These are phyloP conservation scores for Nasonovia ribisnigri DNA, from an alignment of 2,888 invertebrate genomes.

Conservation along the genomic window DNA sequence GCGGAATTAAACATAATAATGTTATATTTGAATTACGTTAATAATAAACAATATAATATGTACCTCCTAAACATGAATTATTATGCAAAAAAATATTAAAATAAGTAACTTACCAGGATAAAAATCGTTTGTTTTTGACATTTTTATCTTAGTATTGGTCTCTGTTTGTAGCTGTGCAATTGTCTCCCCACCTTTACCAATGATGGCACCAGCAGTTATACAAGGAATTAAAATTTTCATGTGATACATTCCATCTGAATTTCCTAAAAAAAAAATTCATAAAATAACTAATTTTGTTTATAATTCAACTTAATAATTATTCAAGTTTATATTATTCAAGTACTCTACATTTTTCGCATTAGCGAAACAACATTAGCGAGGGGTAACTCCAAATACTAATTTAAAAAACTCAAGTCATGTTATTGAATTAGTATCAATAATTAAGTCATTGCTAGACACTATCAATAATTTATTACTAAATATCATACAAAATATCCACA, in stretches of 20 bases:
- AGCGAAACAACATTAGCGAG: background rate
- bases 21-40: background rate
- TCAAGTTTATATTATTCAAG: too few relatives aligned
- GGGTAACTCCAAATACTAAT: background rate
- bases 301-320: background rate
- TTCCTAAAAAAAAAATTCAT: constrained; percentile 41
- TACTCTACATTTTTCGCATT: background rate
- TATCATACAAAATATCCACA: background rate
- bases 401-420: background rate
- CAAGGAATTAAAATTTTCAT: constrained; percentile 97
- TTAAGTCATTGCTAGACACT: background rate
- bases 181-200: constrained; percentile 99
- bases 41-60: background rate
- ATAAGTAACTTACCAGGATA: constrained; percentile 86
- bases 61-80: background rate
- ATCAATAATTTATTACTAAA: background rate
- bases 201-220: constrained; percentile 98
- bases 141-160: constrained; percentile 96
- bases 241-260: constrained; percentile 76
- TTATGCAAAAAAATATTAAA: background rate
- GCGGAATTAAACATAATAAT: background rate
- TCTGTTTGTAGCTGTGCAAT: constrained; percentile 98
- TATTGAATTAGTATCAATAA: background rate
- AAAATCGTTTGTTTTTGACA: constrained; percentile 99
- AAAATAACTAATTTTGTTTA: background rate